Conservation (phyloP, 2,888 invertebrate species). For the Tigriopus californicus region DNA sequence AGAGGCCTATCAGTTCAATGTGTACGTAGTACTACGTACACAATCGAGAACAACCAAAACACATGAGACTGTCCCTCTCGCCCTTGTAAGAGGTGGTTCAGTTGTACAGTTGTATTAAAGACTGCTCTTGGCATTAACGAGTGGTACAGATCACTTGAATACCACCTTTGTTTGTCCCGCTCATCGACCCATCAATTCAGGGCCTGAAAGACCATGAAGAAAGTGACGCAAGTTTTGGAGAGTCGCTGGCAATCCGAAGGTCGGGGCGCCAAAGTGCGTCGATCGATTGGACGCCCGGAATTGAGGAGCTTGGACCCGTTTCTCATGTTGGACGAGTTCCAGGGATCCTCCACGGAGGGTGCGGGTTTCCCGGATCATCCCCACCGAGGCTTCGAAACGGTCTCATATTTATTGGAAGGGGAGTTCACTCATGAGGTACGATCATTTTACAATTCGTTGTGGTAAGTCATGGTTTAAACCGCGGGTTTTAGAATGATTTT, state of each 20-base stretch:
- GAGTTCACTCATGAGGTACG: slow-evolving; percentile 24
- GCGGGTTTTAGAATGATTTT: no score
- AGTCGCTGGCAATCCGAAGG: slow-evolving; percentile 6
- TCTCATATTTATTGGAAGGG: slow-evolving; percentile 27
- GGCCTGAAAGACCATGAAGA: background rate
- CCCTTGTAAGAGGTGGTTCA: no score
- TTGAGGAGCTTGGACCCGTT: slow-evolving; percentile 26
- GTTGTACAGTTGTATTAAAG: no score
- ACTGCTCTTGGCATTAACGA: no score
- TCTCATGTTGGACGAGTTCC: slow-evolving; percentile 28
- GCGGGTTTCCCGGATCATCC: slow-evolving; percentile 30
- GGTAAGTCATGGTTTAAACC: no score
- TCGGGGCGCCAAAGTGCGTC: slow-evolving; percentile 1
- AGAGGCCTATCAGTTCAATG: no score
- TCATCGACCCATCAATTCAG: background rate
- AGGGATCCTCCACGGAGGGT: slow-evolving; percentile 9
- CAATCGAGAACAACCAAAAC: no score
- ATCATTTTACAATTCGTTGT: no score
- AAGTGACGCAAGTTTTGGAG: background rate
- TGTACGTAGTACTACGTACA: no score
- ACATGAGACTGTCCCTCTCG: no score
- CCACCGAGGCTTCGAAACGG: slow-evolving; percentile 29
- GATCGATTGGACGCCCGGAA: background rate
- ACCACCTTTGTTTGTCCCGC: background rate
- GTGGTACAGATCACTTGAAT: no score